A percentile compares a stretch with the other conserved stretches of the same genome.
Conservation (phyloP, 2,797 vertebrate genomes). For the Hypotaenidia okinawae region DNA sequence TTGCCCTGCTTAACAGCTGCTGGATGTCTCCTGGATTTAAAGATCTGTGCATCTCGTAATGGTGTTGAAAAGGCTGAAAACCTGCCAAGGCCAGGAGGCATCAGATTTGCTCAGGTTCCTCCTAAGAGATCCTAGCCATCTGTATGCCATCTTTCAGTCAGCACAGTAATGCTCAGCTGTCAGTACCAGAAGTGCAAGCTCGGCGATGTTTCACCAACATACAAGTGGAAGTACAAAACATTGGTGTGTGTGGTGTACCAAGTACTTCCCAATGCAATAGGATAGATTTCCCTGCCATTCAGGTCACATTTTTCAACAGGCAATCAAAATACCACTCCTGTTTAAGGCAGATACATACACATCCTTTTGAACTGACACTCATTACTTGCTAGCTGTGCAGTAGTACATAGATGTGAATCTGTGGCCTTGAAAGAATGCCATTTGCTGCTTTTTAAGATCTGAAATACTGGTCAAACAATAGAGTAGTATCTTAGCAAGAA, state of each 20-base stretch:
- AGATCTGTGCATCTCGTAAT: rapidly evolving
- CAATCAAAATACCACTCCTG: not conserved
- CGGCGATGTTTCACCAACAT: not conserved
- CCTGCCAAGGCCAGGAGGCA: not conserved
- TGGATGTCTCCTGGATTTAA: rapidly evolving
- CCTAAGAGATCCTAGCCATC: not conserved
- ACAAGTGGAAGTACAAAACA: not conserved
- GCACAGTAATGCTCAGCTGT: not conserved
- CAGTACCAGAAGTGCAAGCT: not conserved
- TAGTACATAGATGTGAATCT: not conserved
- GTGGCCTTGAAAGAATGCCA: not conserved
- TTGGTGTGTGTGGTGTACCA: not conserved
- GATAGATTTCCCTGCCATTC: not conserved
- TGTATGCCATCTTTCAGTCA: not conserved
- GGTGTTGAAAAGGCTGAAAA: not conserved
- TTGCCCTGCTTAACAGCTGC: not conserved
- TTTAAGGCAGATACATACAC: not conserved
- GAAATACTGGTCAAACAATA: not conserved
- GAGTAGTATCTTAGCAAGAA: not conserved
- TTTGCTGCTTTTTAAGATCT: not conserved
- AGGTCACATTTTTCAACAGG: not conserved
- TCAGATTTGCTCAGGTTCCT: not conserved
- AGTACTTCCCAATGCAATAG: rapidly evolving
- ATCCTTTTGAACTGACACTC: not conserved
- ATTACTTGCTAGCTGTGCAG: not conserved